These are phyloP conservation scores for Pemphigus obesinymphae DNA, from an alignment of 1,140 invertebrate genomes.

Conservation along the genomic window DNA sequence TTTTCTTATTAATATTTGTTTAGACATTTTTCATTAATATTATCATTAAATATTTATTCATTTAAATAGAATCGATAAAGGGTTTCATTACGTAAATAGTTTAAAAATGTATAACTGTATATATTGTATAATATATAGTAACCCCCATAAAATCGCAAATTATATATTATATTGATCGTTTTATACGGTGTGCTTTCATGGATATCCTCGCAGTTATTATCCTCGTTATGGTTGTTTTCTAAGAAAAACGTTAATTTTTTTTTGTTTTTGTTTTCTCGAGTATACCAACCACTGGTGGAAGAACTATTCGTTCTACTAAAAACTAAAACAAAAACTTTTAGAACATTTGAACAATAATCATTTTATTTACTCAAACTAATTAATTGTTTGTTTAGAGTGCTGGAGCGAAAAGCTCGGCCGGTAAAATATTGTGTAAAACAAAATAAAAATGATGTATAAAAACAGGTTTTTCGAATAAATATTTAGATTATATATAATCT, in stretches of 20 bases:
- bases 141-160: too few species aligned
- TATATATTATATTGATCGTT: not conserved
- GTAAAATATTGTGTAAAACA: not conserved
- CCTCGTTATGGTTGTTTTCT: not conserved
- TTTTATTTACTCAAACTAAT: slow-evolving; percentile 26
- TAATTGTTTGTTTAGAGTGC: slow-evolving; percentile 6
- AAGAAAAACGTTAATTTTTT: not conserved
- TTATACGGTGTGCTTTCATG: not conserved
- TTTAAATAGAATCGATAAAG: too few species aligned
- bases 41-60: too few species aligned
- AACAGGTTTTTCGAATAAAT: not conserved
- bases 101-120: too few species aligned
- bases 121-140: too few species aligned
- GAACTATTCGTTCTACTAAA: not conserved
- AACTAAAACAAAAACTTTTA: not conserved
- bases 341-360: not conserved
- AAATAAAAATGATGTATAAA: not conserved
- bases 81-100: too few species aligned
- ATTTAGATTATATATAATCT: not conserved
- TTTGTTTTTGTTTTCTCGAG: not conserved
- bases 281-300: not conserved
- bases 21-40: too few species aligned
- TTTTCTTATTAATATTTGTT: too few species aligned
- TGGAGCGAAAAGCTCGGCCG: not conserved
- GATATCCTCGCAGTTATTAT: not conserved